Evolutionary conservation across 2,113 vertebrate species (phyloP), one percentile per base, ranked within the genome.

Genomic region (Pyxicephalus adspersus): DNA sequence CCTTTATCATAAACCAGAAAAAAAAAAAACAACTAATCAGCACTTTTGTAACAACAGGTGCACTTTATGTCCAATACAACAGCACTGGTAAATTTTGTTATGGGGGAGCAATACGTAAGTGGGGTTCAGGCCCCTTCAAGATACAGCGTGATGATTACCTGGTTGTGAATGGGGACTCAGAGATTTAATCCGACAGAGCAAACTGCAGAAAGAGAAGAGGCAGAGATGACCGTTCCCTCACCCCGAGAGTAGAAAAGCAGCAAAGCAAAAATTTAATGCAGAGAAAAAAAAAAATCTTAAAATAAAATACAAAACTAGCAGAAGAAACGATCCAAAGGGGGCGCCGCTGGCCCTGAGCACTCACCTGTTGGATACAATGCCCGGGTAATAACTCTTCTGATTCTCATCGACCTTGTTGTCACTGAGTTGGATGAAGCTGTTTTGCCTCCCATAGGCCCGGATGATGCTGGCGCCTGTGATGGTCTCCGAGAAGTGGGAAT

Each of bases 401-500:
- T 98, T 99, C 57, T 90, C 90, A 81, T 99, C 97, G 85, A 96
- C 89, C 84, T 93, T 98, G 52, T 55, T 66, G 51, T 99, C 94
- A 60, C 81, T 97, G 86, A 95, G 86, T 83, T 85, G 85, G 60
- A 95, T 57, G 1, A 99, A 99, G 85, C 94, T 88, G n/a, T 83
- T 80, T 75, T 89, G 86, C 68, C 95, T 92, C 77, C 90, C 84
- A 0, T 95, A 99, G 60, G 97, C 98, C 85, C 97, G 94, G 91
- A 99, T 97, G 84, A 99, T 90, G 16, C 94, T 96, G 64, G 91
- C 85, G 67, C 98, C 98, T 0, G 95, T 94, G 78, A 99, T 80
- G 0, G 95, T 97, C 89, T 99, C 98, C 1, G 96, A 98, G 90
- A 99, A 99, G 88, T 99, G 96, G 13, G 98, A 99, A 89, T 97